A percentile compares a stretch with the other conserved stretches of the same genome.
Evolutionary conservation across 2,113 vertebrate species (phyloP).

Genomic region (Ploceus nigricollis): DNA sequence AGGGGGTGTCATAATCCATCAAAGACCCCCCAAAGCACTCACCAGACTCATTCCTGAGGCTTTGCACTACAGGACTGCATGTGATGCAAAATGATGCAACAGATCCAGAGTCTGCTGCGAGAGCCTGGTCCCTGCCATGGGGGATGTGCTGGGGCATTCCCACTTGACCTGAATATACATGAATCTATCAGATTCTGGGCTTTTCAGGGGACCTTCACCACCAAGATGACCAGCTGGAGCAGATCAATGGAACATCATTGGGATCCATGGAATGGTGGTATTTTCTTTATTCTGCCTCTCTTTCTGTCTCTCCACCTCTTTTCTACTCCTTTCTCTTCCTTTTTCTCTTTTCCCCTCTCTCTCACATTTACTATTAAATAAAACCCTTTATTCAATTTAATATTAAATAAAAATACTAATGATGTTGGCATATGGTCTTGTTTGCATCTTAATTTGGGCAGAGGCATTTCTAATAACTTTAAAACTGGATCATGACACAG

Average conservation of each 20-base stretch:
- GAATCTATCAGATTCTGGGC: not conserved
- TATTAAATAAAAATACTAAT: not conserved
- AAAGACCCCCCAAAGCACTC: not conserved
- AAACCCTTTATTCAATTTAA: not conserved
- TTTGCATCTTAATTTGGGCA: not conserved
- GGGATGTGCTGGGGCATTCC: not conserved
- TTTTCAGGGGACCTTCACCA: not conserved
- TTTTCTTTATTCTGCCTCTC: not conserved
- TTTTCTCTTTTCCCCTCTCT: not conserved
- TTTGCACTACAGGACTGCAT: not conserved
- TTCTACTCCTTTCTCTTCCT: not conserved
- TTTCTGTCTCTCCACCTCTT: not conserved
- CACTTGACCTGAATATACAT: not conserved
- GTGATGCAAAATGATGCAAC: not conserved
- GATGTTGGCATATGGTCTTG: not conserved
- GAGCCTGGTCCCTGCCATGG: fast-evolving
- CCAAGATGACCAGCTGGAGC: not conserved
- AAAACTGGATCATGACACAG: not conserved
- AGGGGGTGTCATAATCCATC: not conserved
- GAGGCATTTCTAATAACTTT: not conserved
- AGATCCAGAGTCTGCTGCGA: not conserved
- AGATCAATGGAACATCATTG: not conserved
- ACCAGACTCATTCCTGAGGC: not conserved
- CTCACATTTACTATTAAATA: not conserved
- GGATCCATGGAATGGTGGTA: not conserved